These are phyloP conservation scores for Amblyjoppa proteus DNA, from an alignment of 2,888 invertebrate species.

Conservation along the genomic window DNA sequence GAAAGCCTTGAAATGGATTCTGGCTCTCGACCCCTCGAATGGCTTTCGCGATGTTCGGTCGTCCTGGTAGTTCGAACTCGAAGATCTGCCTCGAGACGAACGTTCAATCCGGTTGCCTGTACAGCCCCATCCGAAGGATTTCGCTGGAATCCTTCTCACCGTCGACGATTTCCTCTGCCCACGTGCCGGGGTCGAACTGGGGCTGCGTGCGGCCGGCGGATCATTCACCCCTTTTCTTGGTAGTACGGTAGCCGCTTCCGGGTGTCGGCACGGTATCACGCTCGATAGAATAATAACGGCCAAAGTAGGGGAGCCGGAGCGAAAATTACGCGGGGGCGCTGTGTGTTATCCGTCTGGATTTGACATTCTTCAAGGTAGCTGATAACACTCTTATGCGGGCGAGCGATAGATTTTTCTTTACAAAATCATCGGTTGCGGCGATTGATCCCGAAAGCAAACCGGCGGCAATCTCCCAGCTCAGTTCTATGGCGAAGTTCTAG, in stretches of 20 bases:
- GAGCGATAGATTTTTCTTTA: slow-evolving; percentile 34
- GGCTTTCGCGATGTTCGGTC: not conserved
- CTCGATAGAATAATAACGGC: slow-evolving; percentile 39
- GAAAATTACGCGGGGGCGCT: not conserved
- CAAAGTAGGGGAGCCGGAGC: not conserved
- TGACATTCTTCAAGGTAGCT: slow-evolving; percentile 1
- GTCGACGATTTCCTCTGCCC: not conserved
- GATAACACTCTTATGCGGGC: slow-evolving; percentile 6
- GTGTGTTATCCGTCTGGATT: slow-evolving; percentile 3
- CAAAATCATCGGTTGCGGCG: slow-evolving; percentile 26
- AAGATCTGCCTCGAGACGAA: slow-evolving; percentile 7
- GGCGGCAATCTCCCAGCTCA: slow-evolving; percentile 18
- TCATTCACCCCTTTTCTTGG: slow-evolving; percentile 14
- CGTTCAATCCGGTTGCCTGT: not conserved
- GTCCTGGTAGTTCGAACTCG: not conserved
- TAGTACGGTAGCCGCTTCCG: slow-evolving; percentile 4
- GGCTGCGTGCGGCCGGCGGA: slow-evolving; percentile 9
- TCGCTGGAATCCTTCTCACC: not conserved
- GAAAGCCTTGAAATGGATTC: not conserved
- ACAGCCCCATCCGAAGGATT: not conserved
- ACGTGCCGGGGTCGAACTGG: not conserved
- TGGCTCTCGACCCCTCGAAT: not conserved
- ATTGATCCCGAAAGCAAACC: slow-evolving; percentile 20
- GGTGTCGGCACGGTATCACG: slow-evolving; percentile 7
- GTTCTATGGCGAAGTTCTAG: slow-evolving; percentile 33